A percentile compares a stretch with the other conserved stretches of the same genome.
phyloP scores from a whole-genome alignment of 1,140 invertebrate species.

The Ctenoplectra terminalis region DNA sequence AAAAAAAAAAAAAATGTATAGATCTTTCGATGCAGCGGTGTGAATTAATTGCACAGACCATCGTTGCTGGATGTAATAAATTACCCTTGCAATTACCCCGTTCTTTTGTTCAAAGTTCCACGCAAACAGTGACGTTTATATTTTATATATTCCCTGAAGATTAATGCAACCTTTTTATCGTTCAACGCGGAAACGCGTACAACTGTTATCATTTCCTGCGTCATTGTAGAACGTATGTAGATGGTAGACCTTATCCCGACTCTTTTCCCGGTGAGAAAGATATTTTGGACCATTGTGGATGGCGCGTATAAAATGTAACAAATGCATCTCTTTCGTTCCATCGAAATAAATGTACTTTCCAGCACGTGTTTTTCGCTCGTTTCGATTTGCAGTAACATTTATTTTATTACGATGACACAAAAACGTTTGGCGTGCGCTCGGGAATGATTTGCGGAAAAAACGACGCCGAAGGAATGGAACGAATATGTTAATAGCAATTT shows the following conservation, averaged over 20 bases:
- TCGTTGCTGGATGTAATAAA: no score
- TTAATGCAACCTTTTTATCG: not conserved
- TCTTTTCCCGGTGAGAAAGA: not conserved
- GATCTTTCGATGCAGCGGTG: not conserved
- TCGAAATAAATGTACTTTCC: not conserved
- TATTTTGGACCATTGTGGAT: not conserved
- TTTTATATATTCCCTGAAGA: no score
- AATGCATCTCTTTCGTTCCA: not conserved
- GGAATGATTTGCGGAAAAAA: not conserved
- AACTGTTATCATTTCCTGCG: constrained; percentile 28
- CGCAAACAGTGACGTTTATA: no score
- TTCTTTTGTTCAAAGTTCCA: no score
- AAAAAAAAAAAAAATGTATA: not conserved
- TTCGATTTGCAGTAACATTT: constrained; percentile 4
- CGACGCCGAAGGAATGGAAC: not conserved
- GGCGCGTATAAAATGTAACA: not conserved
- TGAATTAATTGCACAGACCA: not conserved
- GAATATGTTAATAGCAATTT: constrained; percentile 10
- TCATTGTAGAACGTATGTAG: not conserved
- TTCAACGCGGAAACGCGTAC: not conserved
- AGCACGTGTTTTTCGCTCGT: not conserved
- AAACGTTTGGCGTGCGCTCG: not conserved
- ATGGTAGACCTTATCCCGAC: not conserved
- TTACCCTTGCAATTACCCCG: no score
- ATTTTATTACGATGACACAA: not conserved